Evolutionary conservation across 2,113 vertebrate species (phyloP).

Genomic region (Nothocercus nigrocapillus): DNA sequence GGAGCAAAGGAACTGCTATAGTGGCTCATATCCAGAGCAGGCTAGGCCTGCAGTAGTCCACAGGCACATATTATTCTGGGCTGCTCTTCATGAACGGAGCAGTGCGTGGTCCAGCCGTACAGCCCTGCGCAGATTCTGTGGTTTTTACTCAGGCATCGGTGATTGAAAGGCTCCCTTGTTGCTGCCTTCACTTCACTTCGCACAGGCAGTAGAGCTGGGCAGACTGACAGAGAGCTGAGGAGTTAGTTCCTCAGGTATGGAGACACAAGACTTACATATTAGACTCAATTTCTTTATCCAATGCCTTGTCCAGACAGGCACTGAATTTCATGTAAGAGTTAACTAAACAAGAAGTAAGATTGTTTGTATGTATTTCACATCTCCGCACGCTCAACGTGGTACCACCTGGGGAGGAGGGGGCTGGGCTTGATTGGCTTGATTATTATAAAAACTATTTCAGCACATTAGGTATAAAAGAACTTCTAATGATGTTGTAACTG

Average conservation of each 20-base stretch:
- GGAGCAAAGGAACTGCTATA: not conserved
- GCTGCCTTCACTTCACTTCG: not conserved
- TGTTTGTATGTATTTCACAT: not conserved
- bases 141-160: not conserved
- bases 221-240: not conserved
- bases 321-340: not conserved
- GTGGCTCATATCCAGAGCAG: not conserved
- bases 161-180: not conserved
- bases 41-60: not conserved
- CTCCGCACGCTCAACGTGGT: not conserved
- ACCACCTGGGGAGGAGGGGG: not conserved
- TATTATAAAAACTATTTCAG: not conserved
- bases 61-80: fast-evolving
- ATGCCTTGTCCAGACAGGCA: not conserved
- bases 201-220: not conserved
- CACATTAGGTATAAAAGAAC: not conserved
- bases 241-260: not conserved
- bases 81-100: not conserved
- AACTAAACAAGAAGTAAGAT: not conserved
- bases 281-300: not conserved
- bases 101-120: too few species aligned
- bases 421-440: not conserved
- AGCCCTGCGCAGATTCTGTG: not conserved
- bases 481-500: not conserved
- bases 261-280: not conserved